Evolutionary conservation across 2,113 vertebrate species (phyloP).

Genomic region (Hydropotes inermis): DNA sequence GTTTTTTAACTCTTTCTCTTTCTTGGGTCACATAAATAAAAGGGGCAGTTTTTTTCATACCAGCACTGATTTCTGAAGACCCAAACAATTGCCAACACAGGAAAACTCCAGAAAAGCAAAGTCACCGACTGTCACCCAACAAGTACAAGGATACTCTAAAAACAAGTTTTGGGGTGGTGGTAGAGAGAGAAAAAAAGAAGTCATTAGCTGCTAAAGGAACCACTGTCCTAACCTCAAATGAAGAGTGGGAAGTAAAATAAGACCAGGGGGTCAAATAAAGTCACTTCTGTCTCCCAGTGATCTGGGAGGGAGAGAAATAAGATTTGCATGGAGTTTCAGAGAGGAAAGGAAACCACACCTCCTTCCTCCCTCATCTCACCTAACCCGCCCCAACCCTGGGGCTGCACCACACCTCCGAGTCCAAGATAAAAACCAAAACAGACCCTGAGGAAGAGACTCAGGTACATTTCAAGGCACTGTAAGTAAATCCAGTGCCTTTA

Average conservation of each 20-base stretch:
- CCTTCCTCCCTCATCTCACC: neutral
- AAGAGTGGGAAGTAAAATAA: neutral
- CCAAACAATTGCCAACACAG: constrained; percentile 51
- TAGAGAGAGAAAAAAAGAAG: constrained; percentile 11
- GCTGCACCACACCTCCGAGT: neutral
- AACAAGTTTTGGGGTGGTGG: neutral
- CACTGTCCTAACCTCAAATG: neutral
- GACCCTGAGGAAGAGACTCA: neutral
- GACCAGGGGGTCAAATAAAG: neutral
- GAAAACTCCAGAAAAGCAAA: constrained; percentile 53
- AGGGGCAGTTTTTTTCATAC: constrained; percentile 38
- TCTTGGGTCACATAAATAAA: constrained; percentile 61
- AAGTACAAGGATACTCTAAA: neutral
- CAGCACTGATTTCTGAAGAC: constrained; percentile 56
- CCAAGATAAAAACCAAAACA: neutral
- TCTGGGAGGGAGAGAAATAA: neutral
- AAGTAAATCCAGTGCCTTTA: neutral
- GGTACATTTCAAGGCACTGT: neutral
- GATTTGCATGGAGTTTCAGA: neutral
- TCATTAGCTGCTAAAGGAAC: neutral
- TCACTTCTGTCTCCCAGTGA: neutral
- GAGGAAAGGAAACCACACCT: neutral
- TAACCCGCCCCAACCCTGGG: fast-evolving
- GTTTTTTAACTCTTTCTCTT: constrained; percentile 75
- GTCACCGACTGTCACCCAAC: neutral